Evolutionary conservation across 2,797 vertebrate genomes (phyloP).

Genomic region (Echeneis naucrates): DNA sequence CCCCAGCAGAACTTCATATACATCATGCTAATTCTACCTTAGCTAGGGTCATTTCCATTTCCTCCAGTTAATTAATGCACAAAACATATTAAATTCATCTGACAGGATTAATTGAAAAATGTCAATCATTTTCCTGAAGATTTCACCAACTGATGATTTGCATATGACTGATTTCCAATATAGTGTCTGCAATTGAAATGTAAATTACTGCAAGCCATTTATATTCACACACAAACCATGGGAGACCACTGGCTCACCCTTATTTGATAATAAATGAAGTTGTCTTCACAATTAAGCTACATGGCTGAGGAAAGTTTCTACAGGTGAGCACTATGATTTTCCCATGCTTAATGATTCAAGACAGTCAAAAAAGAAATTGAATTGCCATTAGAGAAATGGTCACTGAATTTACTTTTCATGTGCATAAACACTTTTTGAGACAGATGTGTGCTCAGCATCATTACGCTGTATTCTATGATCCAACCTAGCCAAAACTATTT

Average conservation of each 20-base stretch:
- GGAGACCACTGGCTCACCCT: constrained; percentile 7
- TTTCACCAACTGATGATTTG: constrained; percentile 48
- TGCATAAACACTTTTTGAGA: background rate
- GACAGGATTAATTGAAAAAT: constrained; percentile 71
- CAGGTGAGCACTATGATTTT: constrained; percentile 14
- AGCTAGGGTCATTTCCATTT: constrained; percentile 64
- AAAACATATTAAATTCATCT: constrained; percentile 61
- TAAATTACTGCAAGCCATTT: constrained; percentile 62
- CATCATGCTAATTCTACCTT: constrained; percentile 49
- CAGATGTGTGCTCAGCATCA: background rate
- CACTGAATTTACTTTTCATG: too few relatives aligned
- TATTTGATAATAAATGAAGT: constrained; percentile 57
- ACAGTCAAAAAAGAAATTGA: background rate
- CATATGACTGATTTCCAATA: constrained; percentile 54
- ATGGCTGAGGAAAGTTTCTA: constrained; percentile 27
- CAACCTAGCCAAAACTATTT: background rate
- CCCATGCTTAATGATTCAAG: constrained; percentile 12
- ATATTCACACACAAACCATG: constrained; percentile 56
- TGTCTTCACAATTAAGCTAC: constrained; percentile 45
- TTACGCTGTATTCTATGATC: background rate
- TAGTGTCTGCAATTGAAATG: constrained; percentile 61
- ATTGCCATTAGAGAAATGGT: background rate
- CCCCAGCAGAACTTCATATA: constrained; percentile 25
- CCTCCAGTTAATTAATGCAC: constrained; percentile 68
- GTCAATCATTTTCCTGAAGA: constrained; percentile 70